These are phyloP conservation scores for Mormyrops boulengeri DNA, from an alignment of 2,797 vertebrate genomes.

Conservation along the genomic window DNA sequence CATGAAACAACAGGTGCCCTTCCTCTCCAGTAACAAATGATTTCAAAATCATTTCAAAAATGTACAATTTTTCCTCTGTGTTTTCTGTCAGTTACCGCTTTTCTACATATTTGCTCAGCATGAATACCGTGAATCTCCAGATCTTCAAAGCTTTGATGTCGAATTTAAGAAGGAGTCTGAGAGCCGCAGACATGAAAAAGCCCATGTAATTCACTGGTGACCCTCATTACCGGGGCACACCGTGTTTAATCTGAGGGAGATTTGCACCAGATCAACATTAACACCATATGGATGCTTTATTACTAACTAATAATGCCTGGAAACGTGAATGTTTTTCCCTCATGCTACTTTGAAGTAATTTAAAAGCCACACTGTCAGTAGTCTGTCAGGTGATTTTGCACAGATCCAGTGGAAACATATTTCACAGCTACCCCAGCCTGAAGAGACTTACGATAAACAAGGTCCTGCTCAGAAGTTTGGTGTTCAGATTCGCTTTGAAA, in stretches of 20 bases:
- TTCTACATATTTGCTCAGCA: neutral
- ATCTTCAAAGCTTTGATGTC: neutral
- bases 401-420: neutral
- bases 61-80: neutral
- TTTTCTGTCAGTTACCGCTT: neutral
- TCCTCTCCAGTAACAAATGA: neutral
- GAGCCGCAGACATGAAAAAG: neutral
- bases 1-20: neutral
- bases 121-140: neutral
- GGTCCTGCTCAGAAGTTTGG: neutral
- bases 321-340: slow-evolving; percentile 27
- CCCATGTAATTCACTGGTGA: neutral
- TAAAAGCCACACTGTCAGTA: neutral
- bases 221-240: slow-evolving; percentile 62
- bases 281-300: slow-evolving; percentile 85
- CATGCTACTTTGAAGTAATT: neutral
- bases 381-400: neutral
- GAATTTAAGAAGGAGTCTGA: neutral
- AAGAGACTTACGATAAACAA: neutral
- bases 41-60: neutral
- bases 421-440: neutral
- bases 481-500: neutral
- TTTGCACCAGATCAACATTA: slow-evolving; percentile 83
- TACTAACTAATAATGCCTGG: slow-evolving; percentile 73
- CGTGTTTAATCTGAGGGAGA: slow-evolving; percentile 73